Base-by-base conservation (phyloP, 2,113 vertebrate species). In the Pampusana beccarii region DNA sequence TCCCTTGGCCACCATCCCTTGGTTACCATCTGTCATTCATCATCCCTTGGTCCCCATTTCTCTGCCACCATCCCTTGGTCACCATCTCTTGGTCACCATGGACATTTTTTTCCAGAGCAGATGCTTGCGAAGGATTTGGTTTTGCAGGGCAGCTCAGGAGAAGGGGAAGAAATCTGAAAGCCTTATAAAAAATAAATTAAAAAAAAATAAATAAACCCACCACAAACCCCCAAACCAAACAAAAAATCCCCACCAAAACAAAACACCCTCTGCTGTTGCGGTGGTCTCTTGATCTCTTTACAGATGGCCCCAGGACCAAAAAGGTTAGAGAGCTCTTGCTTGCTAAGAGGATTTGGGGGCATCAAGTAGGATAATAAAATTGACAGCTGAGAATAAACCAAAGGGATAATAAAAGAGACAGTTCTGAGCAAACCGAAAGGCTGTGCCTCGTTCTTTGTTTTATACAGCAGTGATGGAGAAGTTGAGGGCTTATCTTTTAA, bases 401-500 rank as follows among this genome's bases (percentile, higher is more conserved):
- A 61, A 64, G 57, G 73, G 89, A 61, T 66, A 56, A 95, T 56
- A 78, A 83, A 51, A 53, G 26, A 53, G 15, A 40, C 34, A 23
- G 19, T 38, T 77, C 16, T 46, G 61, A 90, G 57, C 50, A 81
- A 60, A 62, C 29, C 0, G 0, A n/a, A 74, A 51, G 83, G 77
- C 87, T 65, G 0, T 2, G 26, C 80, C 61, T 69, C 8, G 13
- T 70, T 84, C 73, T 60, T 87, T 46, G 3, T 61, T 77, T 80
- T 48, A 48, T 16, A 7, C 71, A 70, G 79, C 31, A 3, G 53
- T 4, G 1, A 33, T 31, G 67, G 79, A 38, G 64, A 88, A 94
- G 67, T 93, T 80, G 75, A 58, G 83, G 60, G 60, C 85, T 96
- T 95, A 92, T 97, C 90, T 95, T 94, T 95, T 95, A 93, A 96